Evolutionary conservation across 2,797 vertebrate species (phyloP), one percentile per base, ranked within the genome.

Genomic region (Argyrosomus regius): DNA sequence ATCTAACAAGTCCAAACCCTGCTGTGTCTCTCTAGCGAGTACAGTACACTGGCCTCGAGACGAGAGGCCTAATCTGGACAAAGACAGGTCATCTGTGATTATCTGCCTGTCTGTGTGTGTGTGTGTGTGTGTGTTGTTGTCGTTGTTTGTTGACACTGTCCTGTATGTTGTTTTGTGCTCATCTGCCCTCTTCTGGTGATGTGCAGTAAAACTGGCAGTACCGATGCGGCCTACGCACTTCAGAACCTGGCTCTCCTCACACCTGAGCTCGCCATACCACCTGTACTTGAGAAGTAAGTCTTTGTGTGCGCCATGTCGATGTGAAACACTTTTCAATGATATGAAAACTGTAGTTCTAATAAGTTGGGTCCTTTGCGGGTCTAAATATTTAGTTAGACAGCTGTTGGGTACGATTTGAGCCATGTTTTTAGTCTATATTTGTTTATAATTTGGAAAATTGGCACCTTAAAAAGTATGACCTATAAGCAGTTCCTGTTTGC

Each of bases 211-310:
- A 98, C 96, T 17, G 98, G 98, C 87, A 97, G 97, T 83, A 96
- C 97, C 72, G 97, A 99, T 78, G 98, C 98, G 72, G 97, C 98
- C 41, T 98, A 97, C 65, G 97, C 98, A 59, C 93, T 99, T 50
- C 98, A 99, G 92, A 98, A 99, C 93, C 96, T 99, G 75, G 97
- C 98, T 60, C 96, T 99, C 60, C 97, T 99, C 94, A 95, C 97
- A 46, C 98, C 97, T 18, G 96, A 99, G 66, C 96, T 99, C 72
- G 97, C 96, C 78, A 97, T 99, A 75, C 97, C 98, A 41, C 97
- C 98, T 46, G 98, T 99, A 22, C 97, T 99, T 71, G 98, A 99
- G 95, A 99, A 96, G 98, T 99, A 91, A 96, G 96, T 78, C 11
- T 35, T 18, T 75, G 14, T 61, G 2, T 24, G 61, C 39, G 8